Evolutionary conservation across 2,888 invertebrate species (phyloP).

Genomic region (Heteromurus nitidus): DNA sequence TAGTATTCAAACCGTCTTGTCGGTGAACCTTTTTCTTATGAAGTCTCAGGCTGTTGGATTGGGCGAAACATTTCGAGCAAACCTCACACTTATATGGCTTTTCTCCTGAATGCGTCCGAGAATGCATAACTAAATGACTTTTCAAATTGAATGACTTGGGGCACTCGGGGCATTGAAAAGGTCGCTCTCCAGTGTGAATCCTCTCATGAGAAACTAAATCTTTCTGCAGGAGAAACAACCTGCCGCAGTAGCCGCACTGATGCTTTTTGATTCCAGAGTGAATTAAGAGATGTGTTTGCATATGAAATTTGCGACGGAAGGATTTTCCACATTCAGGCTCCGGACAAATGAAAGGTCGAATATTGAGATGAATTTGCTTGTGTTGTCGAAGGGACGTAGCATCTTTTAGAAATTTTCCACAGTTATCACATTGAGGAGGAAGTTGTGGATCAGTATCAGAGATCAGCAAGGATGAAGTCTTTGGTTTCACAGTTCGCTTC

Average conservation of each 20-base stretch:
- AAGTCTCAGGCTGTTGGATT: slow-evolving; percentile 40
- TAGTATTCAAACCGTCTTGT: not conserved
- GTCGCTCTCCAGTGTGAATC: slow-evolving; percentile 75
- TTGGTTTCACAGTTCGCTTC: not conserved
- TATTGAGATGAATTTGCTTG: slow-evolving; percentile 63
- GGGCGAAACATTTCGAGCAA: slow-evolving; percentile 42
- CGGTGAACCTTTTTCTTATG: slow-evolving; percentile 39
- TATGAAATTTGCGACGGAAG: slow-evolving; percentile 67
- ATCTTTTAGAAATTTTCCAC: slow-evolving; percentile 67
- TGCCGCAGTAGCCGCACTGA: slow-evolving; percentile 69
- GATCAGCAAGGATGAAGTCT: not conserved
- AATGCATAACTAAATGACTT: slow-evolving; percentile 75
- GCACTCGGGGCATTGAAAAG: slow-evolving; percentile 74
- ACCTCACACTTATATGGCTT: slow-evolving; percentile 64
- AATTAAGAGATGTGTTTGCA: slow-evolving; percentile 66
- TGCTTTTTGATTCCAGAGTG: slow-evolving; percentile 67
- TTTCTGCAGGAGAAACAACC: slow-evolving; percentile 64
- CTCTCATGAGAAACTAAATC: slow-evolving; percentile 75
- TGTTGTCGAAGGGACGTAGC: slow-evolving; percentile 60
- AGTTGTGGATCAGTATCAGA: not conserved
- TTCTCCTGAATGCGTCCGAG: slow-evolving; percentile 74
- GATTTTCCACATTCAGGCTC: slow-evolving; percentile 66
- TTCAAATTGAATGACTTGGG: slow-evolving; percentile 75
- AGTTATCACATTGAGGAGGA: slow-evolving; percentile 57
- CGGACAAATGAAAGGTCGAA: slow-evolving; percentile 54